Conservation (phyloP, 2,113 vertebrate species). For the Lepisosteus osseus region DNA sequence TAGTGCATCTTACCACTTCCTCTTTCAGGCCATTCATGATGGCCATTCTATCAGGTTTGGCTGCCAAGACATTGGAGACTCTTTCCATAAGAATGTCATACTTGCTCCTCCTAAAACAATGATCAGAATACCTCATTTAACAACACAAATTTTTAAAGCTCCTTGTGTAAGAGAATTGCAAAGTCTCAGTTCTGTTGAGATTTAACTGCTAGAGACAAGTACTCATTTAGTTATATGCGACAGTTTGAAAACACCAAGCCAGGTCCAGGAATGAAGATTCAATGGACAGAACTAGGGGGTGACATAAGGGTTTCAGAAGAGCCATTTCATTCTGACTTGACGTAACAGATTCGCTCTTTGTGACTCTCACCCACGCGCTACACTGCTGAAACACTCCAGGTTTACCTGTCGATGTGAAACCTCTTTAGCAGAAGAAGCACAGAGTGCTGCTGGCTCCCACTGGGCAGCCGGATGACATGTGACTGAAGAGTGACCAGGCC, state of each 20-base stretch:
- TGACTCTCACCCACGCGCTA: too few species aligned
- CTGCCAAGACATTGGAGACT: slow-evolving; percentile 71
- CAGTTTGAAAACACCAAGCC: too few species aligned
- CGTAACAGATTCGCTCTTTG: too few species aligned
- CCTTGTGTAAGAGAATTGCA: too few species aligned
- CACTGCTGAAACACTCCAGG: not conserved
- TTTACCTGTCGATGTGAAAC: slow-evolving; percentile 86
- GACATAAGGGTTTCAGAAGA: too few species aligned
- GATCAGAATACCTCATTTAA: not conserved
- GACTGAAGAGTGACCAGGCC: slow-evolving; percentile 87
- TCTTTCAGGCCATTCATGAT: slow-evolving; percentile 70
- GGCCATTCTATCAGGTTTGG: slow-evolving; percentile 62
- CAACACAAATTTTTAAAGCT: too few species aligned
- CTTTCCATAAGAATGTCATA: slow-evolving; percentile 90
- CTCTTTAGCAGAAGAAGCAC: slow-evolving; percentile 87
- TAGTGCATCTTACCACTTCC: slow-evolving; percentile 71
- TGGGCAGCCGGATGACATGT: slow-evolving; percentile 68
- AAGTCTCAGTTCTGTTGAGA: too few species aligned
- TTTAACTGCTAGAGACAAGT: too few species aligned
- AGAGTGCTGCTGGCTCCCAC: slow-evolving; percentile 81
- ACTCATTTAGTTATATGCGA: too few species aligned
- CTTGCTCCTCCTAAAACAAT: slow-evolving; percentile 77
- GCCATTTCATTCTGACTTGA: too few species aligned
- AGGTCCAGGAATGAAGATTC: too few species aligned
- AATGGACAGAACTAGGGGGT: too few species aligned